Evolutionary conservation across 2,797 vertebrate genomes (phyloP).

Genomic region (Rhyacichthys aspro): DNA sequence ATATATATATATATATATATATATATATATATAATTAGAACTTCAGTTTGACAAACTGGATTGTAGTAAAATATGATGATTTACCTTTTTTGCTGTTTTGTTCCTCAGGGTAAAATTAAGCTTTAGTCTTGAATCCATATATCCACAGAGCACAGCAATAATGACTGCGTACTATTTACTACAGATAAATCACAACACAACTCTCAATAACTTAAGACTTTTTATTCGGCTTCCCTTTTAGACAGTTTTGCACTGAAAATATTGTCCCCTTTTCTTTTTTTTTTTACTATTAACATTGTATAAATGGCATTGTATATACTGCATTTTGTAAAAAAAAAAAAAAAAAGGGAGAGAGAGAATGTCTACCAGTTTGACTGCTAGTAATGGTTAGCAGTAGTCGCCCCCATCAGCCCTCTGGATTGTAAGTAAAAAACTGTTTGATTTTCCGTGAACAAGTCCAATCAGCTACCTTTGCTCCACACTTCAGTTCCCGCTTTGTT

Average conservation of each 20-base stretch:
- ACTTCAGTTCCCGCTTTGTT: too few relatives aligned
- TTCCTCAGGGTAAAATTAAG: constrained; percentile 77
- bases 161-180: constrained; percentile 40
- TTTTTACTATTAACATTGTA: constrained; percentile 58
- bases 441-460: too few relatives aligned
- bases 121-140: constrained; percentile 66
- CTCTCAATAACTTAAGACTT: constrained; percentile 36
- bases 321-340: constrained; percentile 77
- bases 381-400: too few relatives aligned
- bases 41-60: too few relatives aligned
- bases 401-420: too few relatives aligned
- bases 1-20: too few relatives aligned
- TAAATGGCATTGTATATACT: constrained; percentile 78
- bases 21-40: too few relatives aligned
- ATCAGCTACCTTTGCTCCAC: too few relatives aligned
- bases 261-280: constrained; percentile 29
- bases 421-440: too few relatives aligned
- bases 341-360: too few relatives aligned
- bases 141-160: constrained; percentile 77
- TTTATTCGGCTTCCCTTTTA: constrained; percentile 51
- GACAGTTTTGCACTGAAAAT: constrained; percentile 77
- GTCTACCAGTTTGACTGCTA: constrained; percentile 48
- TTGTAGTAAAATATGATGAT: too few relatives aligned
- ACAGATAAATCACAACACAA: not conserved
- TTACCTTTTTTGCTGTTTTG: constrained; percentile 62